Evolutionary conservation across 2,888 invertebrate genomes (phyloP).

Genomic region (Drosophila anomalata): DNA sequence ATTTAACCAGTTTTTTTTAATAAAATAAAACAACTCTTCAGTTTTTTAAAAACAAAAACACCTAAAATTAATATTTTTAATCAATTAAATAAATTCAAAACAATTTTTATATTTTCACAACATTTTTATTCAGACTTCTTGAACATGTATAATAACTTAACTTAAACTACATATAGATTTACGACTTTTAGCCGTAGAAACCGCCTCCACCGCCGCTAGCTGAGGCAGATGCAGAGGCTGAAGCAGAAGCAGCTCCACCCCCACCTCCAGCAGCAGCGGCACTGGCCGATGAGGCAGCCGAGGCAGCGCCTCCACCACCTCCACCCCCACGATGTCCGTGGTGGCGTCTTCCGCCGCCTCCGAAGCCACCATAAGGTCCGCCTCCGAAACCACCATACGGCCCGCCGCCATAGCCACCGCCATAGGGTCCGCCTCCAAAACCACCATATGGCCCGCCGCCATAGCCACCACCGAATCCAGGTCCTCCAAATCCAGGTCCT

Average conservation of each 20-base stretch:
- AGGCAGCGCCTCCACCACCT: conserved; percentile 20
- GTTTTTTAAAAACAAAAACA: too few relatives aligned
- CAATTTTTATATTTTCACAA: too few relatives aligned
- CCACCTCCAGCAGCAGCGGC: conserved; percentile 29
- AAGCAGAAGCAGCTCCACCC: conserved; percentile 36
- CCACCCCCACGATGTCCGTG: conserved; percentile 17
- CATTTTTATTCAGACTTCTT: conserved; percentile 42
- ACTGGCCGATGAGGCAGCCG: conserved; percentile 30
- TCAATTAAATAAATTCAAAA: too few relatives aligned
- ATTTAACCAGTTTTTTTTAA: too few relatives aligned
- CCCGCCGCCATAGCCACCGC: conserved; percentile 21
- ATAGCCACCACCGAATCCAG: conserved; percentile 17
- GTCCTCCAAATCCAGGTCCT: conserved; percentile 27
- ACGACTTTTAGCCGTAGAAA: conserved; percentile 18
- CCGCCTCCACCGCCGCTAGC: conserved; percentile 9
- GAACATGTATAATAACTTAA: conserved; percentile 15
- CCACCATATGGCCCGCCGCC: conserved; percentile 18
- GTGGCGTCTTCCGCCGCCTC: conserved; percentile 18
- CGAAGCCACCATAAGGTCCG: conserved; percentile 29
- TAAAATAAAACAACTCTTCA: too few relatives aligned
- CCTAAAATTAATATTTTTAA: too few relatives aligned
- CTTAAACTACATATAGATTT: conserved; percentile 4
- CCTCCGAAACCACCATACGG: conserved; percentile 31
- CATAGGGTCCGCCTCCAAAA: conserved; percentile 26
- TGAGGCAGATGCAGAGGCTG: conserved; percentile 27